phyloP scores from a whole-genome alignment of 2,888 invertebrate genomes.

The Noctua fimbriata region DNA sequence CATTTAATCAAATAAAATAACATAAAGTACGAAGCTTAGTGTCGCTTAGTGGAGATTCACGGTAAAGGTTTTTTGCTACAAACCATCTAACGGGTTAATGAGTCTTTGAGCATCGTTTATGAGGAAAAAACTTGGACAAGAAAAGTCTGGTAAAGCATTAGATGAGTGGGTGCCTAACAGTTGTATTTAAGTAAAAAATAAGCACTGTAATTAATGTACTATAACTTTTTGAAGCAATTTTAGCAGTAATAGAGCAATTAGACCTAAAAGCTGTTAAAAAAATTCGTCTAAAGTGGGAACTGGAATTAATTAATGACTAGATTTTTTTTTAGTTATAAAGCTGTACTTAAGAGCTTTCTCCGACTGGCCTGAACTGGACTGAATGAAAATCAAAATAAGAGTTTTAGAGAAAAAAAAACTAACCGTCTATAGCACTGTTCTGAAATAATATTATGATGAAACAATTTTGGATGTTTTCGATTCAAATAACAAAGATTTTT shows the following conservation, averaged over 20 bases:
- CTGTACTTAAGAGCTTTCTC: not conserved
- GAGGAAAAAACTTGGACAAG: constrained; percentile 48
- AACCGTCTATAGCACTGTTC: not conserved
- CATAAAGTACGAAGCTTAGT: constrained; percentile 21
- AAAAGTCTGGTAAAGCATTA: constrained; percentile 41
- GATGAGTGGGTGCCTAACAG: constrained; percentile 28
- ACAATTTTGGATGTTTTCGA: not conserved
- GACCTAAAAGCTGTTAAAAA: constrained; percentile 4
- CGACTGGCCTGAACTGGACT: too few species aligned
- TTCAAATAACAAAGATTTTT: not conserved
- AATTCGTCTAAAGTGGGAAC: constrained; percentile 1
- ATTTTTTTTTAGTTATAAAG: constrained; percentile 3
- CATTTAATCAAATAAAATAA: constrained; percentile 26
- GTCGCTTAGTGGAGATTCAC: constrained; percentile 11
- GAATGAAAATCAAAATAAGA: not conserved
- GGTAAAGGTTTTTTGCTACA: constrained; percentile 53
- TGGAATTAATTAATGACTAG: not conserved
- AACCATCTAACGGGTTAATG: constrained; percentile 58
- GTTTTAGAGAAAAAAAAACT: not conserved
- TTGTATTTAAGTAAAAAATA: constrained; percentile 16
- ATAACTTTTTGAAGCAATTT: constrained; percentile 14
- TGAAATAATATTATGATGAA: not conserved
- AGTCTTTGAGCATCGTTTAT: constrained; percentile 47
- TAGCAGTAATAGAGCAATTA: constrained; percentile 33
- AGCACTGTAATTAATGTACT: constrained; percentile 2